Evolutionary conservation across 1,140 invertebrate genomes (phyloP).

Genomic region (Camponotus pennsylvanicus): DNA sequence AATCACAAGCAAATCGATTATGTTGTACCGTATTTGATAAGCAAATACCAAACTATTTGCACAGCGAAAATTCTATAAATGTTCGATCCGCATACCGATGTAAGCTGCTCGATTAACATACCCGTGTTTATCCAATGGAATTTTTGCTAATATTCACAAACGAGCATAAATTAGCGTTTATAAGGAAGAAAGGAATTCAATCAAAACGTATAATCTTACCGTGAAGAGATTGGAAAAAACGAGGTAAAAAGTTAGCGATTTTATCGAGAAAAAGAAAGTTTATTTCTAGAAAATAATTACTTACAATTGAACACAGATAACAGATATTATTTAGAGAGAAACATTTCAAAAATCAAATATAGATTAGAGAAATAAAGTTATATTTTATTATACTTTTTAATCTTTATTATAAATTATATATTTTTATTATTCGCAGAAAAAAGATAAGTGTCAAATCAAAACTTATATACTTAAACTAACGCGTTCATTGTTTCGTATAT

Average conservation of each 20-base stretch:
- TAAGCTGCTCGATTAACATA: slow-evolving; percentile 37
- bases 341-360: not conserved
- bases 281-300: not conserved
- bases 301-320: not conserved
- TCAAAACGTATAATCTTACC: not conserved
- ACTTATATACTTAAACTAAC: too few species aligned
- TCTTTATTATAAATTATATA: not conserved
- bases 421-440: not conserved
- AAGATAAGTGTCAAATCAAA: too few species aligned
- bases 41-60: slow-evolving; percentile 22
- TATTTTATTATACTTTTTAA: not conserved
- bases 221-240: not conserved
- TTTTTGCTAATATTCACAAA: slow-evolving; percentile 14
- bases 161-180: not conserved
- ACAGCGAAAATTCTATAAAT: slow-evolving; percentile 40
- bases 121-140: slow-evolving; percentile 34
- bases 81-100: not conserved
- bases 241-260: too few species aligned
- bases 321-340: not conserved
- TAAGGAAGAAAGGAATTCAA: not conserved
- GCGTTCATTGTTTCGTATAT: too few species aligned
- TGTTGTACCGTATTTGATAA: not conserved
- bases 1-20: slow-evolving; percentile 29
- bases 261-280: too few species aligned
- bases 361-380: not conserved